A percentile compares a stretch with the other conserved stretches of the same genome.
Evolutionary conservation across 2,113 vertebrate genomes (phyloP).

Genomic region (Cochlearius cochlearius): DNA sequence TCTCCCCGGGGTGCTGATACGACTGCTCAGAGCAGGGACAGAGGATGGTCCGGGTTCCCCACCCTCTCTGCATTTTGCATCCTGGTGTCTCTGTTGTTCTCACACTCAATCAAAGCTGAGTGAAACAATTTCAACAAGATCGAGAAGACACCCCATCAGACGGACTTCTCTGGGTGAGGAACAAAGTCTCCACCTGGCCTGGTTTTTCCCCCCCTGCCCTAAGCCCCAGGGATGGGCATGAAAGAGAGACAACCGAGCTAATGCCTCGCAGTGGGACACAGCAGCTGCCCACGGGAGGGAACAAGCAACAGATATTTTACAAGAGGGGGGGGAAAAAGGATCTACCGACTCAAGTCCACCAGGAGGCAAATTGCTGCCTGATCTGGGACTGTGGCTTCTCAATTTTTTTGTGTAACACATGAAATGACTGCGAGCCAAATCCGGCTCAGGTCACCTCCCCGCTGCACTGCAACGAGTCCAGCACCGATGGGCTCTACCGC

Average conservation of each 20-base stretch:
- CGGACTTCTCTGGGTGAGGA: background rate
- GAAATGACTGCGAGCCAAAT: background rate
- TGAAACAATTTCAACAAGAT: background rate
- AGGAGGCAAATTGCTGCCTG: background rate
- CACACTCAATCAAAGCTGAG: background rate
- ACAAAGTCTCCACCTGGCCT: background rate
- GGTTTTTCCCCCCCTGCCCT: background rate
- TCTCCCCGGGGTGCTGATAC: background rate
- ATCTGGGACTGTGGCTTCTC: background rate
- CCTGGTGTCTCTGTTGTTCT: background rate
- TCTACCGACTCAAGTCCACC: background rate
- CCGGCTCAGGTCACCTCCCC: background rate
- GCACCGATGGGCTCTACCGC: background rate
- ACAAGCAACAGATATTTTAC: background rate
- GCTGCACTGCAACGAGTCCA: accelerated
- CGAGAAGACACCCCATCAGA: background rate
- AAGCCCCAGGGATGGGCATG: background rate
- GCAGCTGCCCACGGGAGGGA: background rate
- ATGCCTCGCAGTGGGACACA: background rate
- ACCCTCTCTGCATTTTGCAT: background rate
- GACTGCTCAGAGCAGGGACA: background rate
- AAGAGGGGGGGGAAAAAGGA: accelerated
- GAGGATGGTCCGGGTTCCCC: background rate
- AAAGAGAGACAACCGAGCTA: background rate
- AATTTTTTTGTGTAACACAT: background rate